Base-by-base conservation (phyloP, 2,113 vertebrate genomes). In the Lophochroa leadbeateri region DNA sequence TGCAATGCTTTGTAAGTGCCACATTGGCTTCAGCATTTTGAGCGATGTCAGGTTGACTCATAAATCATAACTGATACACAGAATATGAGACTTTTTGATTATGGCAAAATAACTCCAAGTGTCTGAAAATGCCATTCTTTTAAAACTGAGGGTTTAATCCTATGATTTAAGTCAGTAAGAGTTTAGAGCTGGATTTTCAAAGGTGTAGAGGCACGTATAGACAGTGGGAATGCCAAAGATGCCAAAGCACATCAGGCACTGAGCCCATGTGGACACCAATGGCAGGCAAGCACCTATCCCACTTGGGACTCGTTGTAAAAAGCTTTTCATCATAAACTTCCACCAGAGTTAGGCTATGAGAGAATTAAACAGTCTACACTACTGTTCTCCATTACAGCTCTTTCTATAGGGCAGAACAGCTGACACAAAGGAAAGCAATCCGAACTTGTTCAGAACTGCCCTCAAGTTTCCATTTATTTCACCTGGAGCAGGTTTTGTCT, bases 21-120 rank as follows among this genome's bases (percentile, higher is more conserved):
- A 47, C n/a, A 49, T 84, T 52, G 82, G 17, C 15, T 77, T 72
- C 33, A 94, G 58, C 55, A 35, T 84, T 78, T 55, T 68, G 74
- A 91, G 35, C 29, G 58, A 14, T 33, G 61, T 65, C 74, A 60
- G 35, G 57, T n/a, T 76, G 43, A 76, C 61, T 79, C 61, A 60
- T 33, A 75, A 89, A 88, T 77, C 37, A 13, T 53, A 84, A 63
- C 29, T 41, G 80, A 94, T 83, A 53, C 6, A 53, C 46, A 75
- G 43, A 64, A n/a, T 46, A 58, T 5, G 44, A 82, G 43, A 87
- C 9, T 3, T 82, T 82, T 60, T 47, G 25, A 50, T 94, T 35
- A 76, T 15, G 43, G 70, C 65, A 93, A 82, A 93, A 91, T 82
- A 88, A 74, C 71, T 75, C 60, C 17, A 76, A 76, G 35, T 69